Evolutionary conservation across 2,888 invertebrate species (phyloP).

Genomic region (Heliconius ethilla): DNA sequence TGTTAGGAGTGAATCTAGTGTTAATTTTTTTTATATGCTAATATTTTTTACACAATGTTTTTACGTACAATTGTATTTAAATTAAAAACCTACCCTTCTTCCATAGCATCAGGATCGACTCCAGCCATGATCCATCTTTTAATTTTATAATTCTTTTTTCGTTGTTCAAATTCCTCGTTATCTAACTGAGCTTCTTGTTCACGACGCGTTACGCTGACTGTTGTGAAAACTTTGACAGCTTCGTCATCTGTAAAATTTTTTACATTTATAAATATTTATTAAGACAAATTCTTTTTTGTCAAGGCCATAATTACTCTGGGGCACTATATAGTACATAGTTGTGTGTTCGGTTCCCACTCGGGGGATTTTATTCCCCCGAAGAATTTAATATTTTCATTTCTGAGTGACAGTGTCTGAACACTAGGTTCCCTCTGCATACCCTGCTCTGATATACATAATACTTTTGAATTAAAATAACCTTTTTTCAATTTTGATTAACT

Average conservation of each 20-base stretch:
- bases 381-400: not conserved
- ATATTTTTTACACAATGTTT: no score
- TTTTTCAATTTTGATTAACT: no score
- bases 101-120: slow-evolving; percentile 89
- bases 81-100: slow-evolving; percentile 68
- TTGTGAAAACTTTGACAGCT: slow-evolving; percentile 94
- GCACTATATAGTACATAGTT: not conserved
- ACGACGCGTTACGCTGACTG: slow-evolving; percentile 95
- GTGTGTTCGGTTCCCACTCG: no score
- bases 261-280: no score
- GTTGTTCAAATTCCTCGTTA: slow-evolving; percentile 94
- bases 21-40: no score
- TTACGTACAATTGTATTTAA: no score
- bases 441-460: no score
- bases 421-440: not conserved
- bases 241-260: slow-evolving; percentile 83
- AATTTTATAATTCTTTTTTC: slow-evolving; percentile 91
- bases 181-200: slow-evolving; percentile 96
- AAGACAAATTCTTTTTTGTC: not conserved
- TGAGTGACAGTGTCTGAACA: not conserved
- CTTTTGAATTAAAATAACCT: no score
- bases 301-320: not conserved
- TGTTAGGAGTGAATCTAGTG: no score
- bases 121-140: slow-evolving; percentile 94
- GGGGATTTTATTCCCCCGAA: no score